A percentile compares a stretch with the other conserved stretches of the same genome.
phyloP scores from a whole-genome alignment of 35 echinoderm and acorn worm genomes.

The Anneissia japonica region DNA sequence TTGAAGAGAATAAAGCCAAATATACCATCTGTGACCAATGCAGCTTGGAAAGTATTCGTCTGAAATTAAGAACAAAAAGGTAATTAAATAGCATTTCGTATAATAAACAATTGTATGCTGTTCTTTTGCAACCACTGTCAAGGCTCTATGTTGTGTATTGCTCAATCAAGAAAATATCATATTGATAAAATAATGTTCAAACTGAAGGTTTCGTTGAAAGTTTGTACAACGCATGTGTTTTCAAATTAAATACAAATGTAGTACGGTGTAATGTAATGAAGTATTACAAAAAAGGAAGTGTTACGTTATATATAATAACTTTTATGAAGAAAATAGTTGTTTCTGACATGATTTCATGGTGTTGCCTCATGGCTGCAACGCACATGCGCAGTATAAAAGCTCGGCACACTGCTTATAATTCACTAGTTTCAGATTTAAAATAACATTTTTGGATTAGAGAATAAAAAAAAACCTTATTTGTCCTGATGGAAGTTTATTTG shows the following conservation, averaged over 20 bases:
- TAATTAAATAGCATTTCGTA: no score
- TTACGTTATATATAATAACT: no score
- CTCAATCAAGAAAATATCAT: not conserved
- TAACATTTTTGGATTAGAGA: not conserved
- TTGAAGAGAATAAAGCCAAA: slow-evolving; percentile 42
- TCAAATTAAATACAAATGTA: not conserved
- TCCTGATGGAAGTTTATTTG: no score
- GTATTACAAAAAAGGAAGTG: no score
- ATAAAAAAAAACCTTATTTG: not conserved
- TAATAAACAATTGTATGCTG: not conserved
- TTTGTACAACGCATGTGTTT: not conserved
- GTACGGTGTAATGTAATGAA: not conserved
- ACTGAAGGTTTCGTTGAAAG: not conserved
- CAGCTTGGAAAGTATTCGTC: slow-evolving; percentile 55
- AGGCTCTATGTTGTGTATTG: not conserved
- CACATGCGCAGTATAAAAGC: no score
- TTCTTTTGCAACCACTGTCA: not conserved
- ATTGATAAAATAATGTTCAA: not conserved
- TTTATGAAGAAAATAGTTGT: no score
- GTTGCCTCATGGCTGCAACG: no score
- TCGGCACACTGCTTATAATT: no score
- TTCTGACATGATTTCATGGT: no score
- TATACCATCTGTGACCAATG: slow-evolving; percentile 39
- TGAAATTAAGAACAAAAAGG: not conserved
- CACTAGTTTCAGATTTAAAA: no score